Conservation (phyloP, 1,140 invertebrate species). For the Brachionus paranguensis region DNA sequence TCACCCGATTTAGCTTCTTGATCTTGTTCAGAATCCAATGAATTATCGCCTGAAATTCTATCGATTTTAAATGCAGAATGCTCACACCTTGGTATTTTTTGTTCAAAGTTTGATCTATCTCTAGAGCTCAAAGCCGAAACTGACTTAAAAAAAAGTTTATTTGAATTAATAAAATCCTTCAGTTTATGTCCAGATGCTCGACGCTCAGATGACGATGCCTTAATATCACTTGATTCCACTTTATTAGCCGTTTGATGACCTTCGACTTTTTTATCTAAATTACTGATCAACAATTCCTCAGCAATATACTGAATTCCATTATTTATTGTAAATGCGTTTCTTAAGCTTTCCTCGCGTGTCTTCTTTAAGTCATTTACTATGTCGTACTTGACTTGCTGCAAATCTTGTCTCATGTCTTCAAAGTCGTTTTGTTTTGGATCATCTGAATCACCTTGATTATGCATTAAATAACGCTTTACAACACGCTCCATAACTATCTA, state of each 20-base stretch:
- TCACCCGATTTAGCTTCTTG: not conserved
- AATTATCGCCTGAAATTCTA: not conserved
- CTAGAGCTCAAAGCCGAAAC: not conserved
- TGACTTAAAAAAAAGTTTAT: not conserved
- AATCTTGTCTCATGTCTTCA: conserved; percentile 27
- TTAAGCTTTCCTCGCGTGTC: not conserved
- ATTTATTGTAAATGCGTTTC: not conserved
- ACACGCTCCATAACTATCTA: conserved; percentile 38
- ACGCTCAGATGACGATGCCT: not conserved
- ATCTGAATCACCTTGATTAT: conserved; percentile 40
- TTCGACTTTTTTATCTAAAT: not conserved
- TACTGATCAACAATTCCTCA: not conserved
- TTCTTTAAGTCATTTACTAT: conserved; percentile 35
- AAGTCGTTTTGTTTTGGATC: conserved; percentile 37
- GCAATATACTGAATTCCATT: conserved; percentile 23
- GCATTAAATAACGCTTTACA: conserved; percentile 36
- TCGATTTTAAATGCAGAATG: not conserved
- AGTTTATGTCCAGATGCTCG: not conserved
- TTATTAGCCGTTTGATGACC: not conserved
- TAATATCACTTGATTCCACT: not conserved
- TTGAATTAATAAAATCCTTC: not conserved
- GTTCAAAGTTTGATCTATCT: not conserved
- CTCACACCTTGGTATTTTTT: not conserved
- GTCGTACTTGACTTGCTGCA: not conserved
- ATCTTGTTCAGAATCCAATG: not conserved